Evolutionary conservation across 2,888 invertebrate species (phyloP).

Genomic region (Callimorpha dominula): DNA sequence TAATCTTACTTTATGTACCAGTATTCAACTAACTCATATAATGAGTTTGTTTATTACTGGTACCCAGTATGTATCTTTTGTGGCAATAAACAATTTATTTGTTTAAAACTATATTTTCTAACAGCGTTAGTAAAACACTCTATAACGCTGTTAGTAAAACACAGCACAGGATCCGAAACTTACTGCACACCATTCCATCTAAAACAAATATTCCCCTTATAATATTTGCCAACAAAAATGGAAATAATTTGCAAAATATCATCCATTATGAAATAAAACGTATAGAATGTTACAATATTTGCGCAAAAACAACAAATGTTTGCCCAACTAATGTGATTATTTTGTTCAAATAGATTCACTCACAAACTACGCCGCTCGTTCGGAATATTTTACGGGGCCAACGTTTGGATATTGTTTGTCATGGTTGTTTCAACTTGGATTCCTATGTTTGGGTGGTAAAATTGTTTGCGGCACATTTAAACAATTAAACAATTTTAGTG

Average conservation of each 20-base stretch:
- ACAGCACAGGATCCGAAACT: no score
- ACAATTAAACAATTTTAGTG: slow-evolving; percentile 39
- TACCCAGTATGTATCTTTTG: no score
- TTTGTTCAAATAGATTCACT: slow-evolving; percentile 54
- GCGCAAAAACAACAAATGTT: slow-evolving; percentile 52
- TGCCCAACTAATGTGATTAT: slow-evolving; percentile 61
- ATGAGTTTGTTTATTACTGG: no score
- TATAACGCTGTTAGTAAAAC: no score
- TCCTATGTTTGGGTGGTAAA: slow-evolving; percentile 27
- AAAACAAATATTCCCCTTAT: slow-evolving; percentile 5
- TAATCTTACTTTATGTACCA: no score
- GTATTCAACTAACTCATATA: no score
- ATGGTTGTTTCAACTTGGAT: slow-evolving; percentile 35
- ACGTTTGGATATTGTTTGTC: slow-evolving; percentile 43
- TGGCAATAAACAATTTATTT: no score
- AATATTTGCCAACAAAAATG: slow-evolving; percentile 3
- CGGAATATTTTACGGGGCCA: slow-evolving; percentile 42
- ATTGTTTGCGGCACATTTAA: no score
- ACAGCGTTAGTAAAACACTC: no score
- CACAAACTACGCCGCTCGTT: slow-evolving; percentile 23
- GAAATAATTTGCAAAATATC: slow-evolving; percentile 27
- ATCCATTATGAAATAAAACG: slow-evolving; percentile 36
- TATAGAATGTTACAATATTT: slow-evolving; percentile 46
- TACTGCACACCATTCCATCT: neutral
- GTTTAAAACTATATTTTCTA: no score